Base-by-base conservation (phyloP, 2,113 vertebrate genomes). In the Isichthys henryi region DNA sequence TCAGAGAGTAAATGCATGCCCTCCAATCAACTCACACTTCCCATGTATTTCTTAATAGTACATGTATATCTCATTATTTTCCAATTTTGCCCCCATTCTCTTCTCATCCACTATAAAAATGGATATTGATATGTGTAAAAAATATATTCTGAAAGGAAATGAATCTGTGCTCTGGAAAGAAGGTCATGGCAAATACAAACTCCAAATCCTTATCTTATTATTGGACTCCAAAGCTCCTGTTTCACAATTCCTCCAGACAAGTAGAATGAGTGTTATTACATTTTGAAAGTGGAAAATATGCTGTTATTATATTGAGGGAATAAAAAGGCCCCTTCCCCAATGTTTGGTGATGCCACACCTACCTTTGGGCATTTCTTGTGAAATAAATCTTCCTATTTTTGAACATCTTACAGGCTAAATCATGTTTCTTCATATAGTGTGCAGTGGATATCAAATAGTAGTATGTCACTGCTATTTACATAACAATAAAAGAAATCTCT, bases 101-200 rank as follows among this genome's bases (percentile, higher is more conserved):
- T 19, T 19, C 35, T 15, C 5, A 15, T 23, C 17, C 31, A 62
- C 21, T 58, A 53, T 19, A 87, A 39, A 46, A 83, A 83, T 83
- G 45, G 46, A 86, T 48, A 39, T 70, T 11, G 62, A 70, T 70
- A 70, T 70, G 62, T 70, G 62, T 70, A 66, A 88, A 88, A 88
- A 46, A 66, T 23, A 23, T 45, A n/a, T 88, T 45, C 39, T 46
- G 23, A 62, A 46, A n/a, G 45, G 43, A 70, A 46, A 86, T 86
- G 85, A 43, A 53, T 86, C n/a, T 31, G n/a, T 19, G 6, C 21
- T 48, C 58, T 10, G 46, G 46, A 80, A 80, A 80, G 45, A 80
- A 77, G 46, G 58, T 88, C 45, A 88, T 62, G 35, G 23, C 58
- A 70, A 88, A n/a, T 88, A 88, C 56, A 49, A 66, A 88, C 45